Evolutionary conservation across 2,113 vertebrate genomes (phyloP), one percentile per base, ranked within the genome.

Genomic region (Poecilia latipinna): DNA sequence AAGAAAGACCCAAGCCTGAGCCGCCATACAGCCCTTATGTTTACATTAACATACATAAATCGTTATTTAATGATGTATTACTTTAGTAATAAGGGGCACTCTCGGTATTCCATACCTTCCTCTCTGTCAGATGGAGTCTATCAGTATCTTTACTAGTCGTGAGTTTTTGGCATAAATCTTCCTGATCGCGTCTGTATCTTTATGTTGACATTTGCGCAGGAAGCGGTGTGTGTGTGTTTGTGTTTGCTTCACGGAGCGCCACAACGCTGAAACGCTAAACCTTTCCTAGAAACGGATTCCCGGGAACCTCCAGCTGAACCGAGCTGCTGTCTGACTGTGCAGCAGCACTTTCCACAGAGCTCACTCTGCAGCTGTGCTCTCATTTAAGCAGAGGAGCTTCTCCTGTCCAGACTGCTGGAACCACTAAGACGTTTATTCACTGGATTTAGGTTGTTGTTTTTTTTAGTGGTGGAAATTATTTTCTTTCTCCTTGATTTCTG

Each of bases 251-350:
- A 29, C 24, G 28, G 31, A 64, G 17, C 62, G n/a, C 6, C 62
- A 22, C n/a, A n/a, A 66, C 82, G 79, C 77, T 77, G 82, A 84
- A 84, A 90, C 80, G 71, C 80, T 85, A 86, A 89, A 75, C 84
- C 65, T 77, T 94, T 92, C 91, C 83, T 54, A 82, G 91, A 93
- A 93, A 48, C 73, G 19, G 74, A 86, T 93, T 94, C 89, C 65
- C 85, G 29, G 80, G 92, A 94, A 94, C 11, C 61, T 75, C 67
- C 68, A 22, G 61, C 33, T 80, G 74, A 86, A 61, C 83, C n/a
- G 72, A 74, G 72, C 75, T 75, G 90, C 79, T 83, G 65, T 74
- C 71, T 84, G 80, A 51, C 48, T 57, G 24, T 48, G 44, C 51
- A 32, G 19, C 74, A 8, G 78, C 72, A 37, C 48, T 81, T 70